Base-by-base conservation (phyloP, 2,888 invertebrate species). In the Prenolepis imparis region DNA sequence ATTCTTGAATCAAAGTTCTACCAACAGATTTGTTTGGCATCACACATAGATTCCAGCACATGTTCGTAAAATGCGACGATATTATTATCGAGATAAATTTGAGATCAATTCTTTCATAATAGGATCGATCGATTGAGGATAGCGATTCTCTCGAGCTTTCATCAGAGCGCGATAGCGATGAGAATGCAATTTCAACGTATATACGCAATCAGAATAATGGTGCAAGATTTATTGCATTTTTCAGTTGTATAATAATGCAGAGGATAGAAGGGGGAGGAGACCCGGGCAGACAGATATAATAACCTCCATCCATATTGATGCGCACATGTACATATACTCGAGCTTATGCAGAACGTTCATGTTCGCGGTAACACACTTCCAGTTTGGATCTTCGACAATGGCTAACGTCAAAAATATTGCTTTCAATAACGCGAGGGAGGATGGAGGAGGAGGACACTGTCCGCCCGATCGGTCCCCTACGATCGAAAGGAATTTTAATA, bases 331-430 rank as follows among this genome's bases (percentile, higher is more conserved):
- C 77, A 55, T 59, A 63, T 32, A 57, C 36, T 44, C 66, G 21
- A 70, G 59, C 78, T 80, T 80, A 70, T 70, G 78, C 78, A 80
- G 44, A 44, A 24, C 21, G 44, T 59, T 57, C 44, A 32, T 59
- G 72, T 36, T 44, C 44, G 57, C 24, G 59, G 59, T 80, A 80
- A 80, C 68, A 78, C 68, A 78, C 59, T 70, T 70, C 24, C 41
- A 57, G 48, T 67, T 85, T 61, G 59, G 57, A 84, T 83, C 81
- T 82, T 82, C 75, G 80, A 90, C 84, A 87, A 86, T 84, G 59
- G 88, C 77, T 84, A 83, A 86, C 85, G 73, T 87, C 57, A 55
- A 85, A 91, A 90, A 90, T 90, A 91, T 89, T 87, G 86, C 88
- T 81, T 86, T 84, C 88, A 89, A 88, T 91, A 90, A 89, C 86